Base-by-base conservation (phyloP, 1,140 invertebrate genomes). In the Leptinotarsa lineolata region DNA sequence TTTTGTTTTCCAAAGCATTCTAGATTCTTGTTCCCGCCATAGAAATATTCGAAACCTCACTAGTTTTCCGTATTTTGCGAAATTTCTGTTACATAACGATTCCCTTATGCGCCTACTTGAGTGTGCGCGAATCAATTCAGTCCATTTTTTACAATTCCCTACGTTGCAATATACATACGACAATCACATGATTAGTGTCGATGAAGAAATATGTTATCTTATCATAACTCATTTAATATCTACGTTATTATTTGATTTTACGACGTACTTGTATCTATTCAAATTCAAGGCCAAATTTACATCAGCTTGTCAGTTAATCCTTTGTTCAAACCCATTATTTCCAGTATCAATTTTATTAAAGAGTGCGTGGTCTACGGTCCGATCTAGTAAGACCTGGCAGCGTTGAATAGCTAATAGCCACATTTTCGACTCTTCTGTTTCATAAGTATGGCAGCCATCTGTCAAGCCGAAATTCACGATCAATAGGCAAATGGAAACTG, bases 401-500 rank as follows among this genome's bases (percentile, higher is more conserved):
- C 30, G 30, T 39, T 39, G 30, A 11, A 39, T 39, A 39, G 8
- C 11, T 39, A 11, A 39, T 54, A 54, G 48, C 48, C 48, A 54
- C 48, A 18, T 18, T 54, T 54, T 39, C 30, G 30, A 39, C 30
- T 39, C 30, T 39, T 30, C 8, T 39, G 30, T 39, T 39, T 39
- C 30, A 11, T 39, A 39, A 11, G 30, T 39, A 16, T 18, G 48
- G 48, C 48, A 54, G 48, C 48, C 48, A 54, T 54, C 48, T 16
- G 48, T 54, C 48, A 54, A 18, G 2, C n/a, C 0, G 48, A n/a
- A n/a, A 15, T n/a, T 54, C 15, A 54, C 48, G 48, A 54, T 54
- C 48, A 18, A 54, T 54, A 54, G 48, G 4, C 48, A 5, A 54
- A 44, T 4, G 18, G 68, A 71, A 71, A 61, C 44, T 20, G 58